Percentiles rank a stretch among this genome's conserved stretches.
Conservation (phyloP, 2,888 invertebrate species). For the Digitonthophagus gazella region DNA sequence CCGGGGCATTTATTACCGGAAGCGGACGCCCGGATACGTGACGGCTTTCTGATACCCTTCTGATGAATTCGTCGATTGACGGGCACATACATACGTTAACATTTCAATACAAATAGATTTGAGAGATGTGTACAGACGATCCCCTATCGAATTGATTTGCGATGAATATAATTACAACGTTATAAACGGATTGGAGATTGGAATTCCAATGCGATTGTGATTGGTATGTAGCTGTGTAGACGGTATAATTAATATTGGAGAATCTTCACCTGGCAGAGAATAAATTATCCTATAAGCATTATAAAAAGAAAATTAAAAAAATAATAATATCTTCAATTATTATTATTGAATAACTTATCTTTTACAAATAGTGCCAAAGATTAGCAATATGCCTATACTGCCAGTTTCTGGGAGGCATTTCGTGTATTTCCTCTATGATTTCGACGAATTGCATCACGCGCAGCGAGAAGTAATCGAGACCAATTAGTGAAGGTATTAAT, state of each 20-base stretch:
- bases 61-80: background rate
- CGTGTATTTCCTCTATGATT: background rate
- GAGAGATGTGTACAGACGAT: background rate
- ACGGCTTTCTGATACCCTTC: background rate
- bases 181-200: background rate
- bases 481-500: background rate
- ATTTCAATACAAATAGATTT: background rate
- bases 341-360: too few relatives aligned
- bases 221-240: background rate
- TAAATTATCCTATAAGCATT: too few relatives aligned
- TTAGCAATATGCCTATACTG: too few relatives aligned
- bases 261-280: background rate
- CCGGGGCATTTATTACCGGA: background rate
- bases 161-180: background rate
- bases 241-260: background rate
- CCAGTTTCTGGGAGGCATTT: too few relatives aligned
- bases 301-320: too few relatives aligned
- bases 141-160: background rate
- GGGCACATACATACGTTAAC: background rate
- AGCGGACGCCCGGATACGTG: background rate
- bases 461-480: background rate
- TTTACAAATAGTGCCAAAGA: too few relatives aligned
- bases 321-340: too few relatives aligned
- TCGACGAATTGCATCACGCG: background rate
- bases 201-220: background rate